Base-by-base conservation (phyloP, 2,797 vertebrate species). In the Lindbergichthys nudifrons region DNA sequence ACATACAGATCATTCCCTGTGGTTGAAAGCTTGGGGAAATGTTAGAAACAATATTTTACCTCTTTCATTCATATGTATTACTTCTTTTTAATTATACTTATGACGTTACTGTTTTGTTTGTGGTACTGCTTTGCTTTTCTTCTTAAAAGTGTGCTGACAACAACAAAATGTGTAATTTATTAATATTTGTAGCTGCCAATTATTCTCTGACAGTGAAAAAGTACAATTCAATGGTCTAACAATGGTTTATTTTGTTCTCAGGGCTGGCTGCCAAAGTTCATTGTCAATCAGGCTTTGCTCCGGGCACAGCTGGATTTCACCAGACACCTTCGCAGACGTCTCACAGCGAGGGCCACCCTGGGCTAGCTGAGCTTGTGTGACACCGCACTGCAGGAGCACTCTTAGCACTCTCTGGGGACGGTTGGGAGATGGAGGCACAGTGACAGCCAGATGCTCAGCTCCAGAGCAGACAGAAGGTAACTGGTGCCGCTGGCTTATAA, bases 191-290 rank as follows among this genome's bases (percentile, higher is more conserved):
- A 36, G 32, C 32, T 36, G 32, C 9, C 32, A 36, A 9, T 58
- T 26, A 12, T 8, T 58, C 11, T 14, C 6, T 54, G 32, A 45
- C 51, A 39, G 2, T 15, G 11, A 61, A 14, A 16, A 43, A 64
- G 14, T n/a, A 39, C 18, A 51, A 13, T 14, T 11, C 16, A 43
- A 32, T 1, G 3, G 1, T 65, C 21, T 80, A 69, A 86, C 51
- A 56, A 48, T 30, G 6, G 10, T 57, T 16, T 65, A 41, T 54
- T 54, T 73, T 77, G 26, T 88, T 88, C 69, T 12, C 80, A 96
- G 96, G 96, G 96, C 41, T 97, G 96, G 96, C 89, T 97, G 70
- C 96, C 96, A 4, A 79, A 87, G 21, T 93, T 95, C 0, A 67
- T 96, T 41, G 87, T 94, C 69, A 93, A 95, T 81, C 92, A 92